Conservation (phyloP, 35 echinoderm and acorn worm genomes). For the Lytechinus pictus region DNA sequence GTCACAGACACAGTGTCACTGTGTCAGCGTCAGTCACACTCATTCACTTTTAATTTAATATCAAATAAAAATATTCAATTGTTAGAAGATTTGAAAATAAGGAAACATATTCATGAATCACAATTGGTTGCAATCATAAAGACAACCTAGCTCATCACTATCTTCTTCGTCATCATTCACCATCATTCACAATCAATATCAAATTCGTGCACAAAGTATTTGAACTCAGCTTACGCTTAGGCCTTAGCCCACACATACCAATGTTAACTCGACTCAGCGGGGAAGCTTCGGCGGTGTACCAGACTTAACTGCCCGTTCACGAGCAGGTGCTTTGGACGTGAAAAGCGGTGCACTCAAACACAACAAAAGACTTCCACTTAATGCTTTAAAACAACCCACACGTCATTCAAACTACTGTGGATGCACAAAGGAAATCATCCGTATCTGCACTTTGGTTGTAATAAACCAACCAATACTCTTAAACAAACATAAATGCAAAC, state of each 20-base stretch:
- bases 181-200: not conserved
- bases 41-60: too few species aligned
- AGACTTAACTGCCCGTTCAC: not conserved
- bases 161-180: not conserved
- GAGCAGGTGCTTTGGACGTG: not conserved
- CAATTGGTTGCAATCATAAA: too few species aligned
- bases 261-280: not conserved
- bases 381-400: not conserved
- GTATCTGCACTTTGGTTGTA: not conserved
- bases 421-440: not conserved
- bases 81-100: too few species aligned
- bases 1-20: too few species aligned
- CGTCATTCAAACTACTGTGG: not conserved
- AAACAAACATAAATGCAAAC: not conserved
- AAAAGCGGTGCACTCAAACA: not conserved
- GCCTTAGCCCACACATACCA: not conserved
- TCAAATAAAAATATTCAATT: too few species aligned
- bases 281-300: not conserved
- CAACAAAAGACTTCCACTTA: not conserved
- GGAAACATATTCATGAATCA: too few species aligned
- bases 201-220: not conserved
- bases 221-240: not conserved
- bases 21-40: too few species aligned
- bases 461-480: not conserved
- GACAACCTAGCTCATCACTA: not conserved